These are phyloP conservation scores for Macrochelys suwanniensis DNA, from an alignment of 2,797 vertebrate genomes.

Conservation along the genomic window DNA sequence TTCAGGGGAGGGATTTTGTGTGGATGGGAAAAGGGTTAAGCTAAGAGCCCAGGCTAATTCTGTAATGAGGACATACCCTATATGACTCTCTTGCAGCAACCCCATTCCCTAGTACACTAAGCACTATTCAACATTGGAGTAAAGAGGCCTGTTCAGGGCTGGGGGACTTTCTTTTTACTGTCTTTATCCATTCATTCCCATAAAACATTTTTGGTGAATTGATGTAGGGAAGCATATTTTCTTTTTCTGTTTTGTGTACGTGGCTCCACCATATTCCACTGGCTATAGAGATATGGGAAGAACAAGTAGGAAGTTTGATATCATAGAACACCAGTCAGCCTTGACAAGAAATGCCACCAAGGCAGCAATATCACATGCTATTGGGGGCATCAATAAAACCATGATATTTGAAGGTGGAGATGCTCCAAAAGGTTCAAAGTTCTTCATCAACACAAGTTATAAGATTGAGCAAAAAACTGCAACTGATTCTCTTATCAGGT, in stretches of 20 bases:
- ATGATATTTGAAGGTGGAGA: background rate
- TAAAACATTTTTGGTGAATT: background rate
- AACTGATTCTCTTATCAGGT: background rate
- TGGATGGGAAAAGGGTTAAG: background rate
- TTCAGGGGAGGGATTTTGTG: background rate
- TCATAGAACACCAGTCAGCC: background rate
- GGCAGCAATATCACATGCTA: background rate
- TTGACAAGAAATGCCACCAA: fast-evolving
- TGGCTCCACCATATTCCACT: background rate
- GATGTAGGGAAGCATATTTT: background rate
- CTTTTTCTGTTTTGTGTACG: background rate
- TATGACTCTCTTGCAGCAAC: background rate
- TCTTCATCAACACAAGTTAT: background rate
- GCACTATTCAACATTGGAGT: background rate
- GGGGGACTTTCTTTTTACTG: background rate
- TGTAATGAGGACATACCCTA: background rate
- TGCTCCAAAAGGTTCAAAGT: background rate
- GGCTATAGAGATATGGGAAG: background rate
- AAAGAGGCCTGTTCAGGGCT: fast-evolving
- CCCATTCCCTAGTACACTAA: fast-evolving
- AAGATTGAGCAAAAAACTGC: background rate
- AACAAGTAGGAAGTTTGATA: background rate
- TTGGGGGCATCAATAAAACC: background rate
- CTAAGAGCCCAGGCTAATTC: background rate
- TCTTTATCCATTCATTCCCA: background rate